Evolutionary conservation across 2,113 vertebrate genomes (phyloP).

Genomic region (Salvelinus alpinus): DNA sequence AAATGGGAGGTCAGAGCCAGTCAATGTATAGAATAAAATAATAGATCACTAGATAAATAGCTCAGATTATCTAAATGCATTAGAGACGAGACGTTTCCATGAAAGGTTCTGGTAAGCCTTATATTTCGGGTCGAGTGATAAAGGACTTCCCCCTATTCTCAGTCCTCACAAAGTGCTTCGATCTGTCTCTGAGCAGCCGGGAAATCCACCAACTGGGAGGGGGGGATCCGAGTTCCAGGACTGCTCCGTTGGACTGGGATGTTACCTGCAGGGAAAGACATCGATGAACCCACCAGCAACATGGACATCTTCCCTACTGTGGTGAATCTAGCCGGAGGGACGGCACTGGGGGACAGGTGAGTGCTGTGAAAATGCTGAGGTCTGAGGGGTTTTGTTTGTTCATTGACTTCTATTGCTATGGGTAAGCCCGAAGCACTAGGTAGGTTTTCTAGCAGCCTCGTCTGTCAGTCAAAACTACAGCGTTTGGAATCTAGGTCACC

Average conservation of each 20-base stretch:
- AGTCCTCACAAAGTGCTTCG: not conserved
- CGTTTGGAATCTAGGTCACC: constrained; percentile 27
- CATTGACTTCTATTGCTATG: too few relatives aligned
- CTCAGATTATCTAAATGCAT: too few relatives aligned
- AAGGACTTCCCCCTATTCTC: too few relatives aligned
- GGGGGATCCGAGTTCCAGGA: constrained; percentile 87
- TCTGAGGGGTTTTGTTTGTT: not conserved
- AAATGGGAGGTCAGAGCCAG: too few relatives aligned
- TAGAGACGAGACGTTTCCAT: too few relatives aligned
- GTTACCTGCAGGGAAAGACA: constrained; percentile 57
- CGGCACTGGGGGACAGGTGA: constrained; percentile 81
- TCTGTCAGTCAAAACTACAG: constrained; percentile 32
- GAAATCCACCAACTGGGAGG: constrained; percentile 90
- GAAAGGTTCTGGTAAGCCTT: too few relatives aligned
- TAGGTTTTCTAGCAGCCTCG: not conserved
- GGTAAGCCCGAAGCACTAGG: not conserved
- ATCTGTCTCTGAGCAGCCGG: constrained; percentile 72
- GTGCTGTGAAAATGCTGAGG: too few relatives aligned
- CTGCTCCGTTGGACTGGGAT: constrained; percentile 77
- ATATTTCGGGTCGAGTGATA: too few relatives aligned
- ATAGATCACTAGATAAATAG: constrained; percentile 29
- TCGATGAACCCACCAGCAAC: constrained; percentile 84
- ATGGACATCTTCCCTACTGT: constrained; percentile 89
- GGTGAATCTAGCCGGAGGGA: constrained; percentile 68
- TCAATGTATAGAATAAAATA: too few relatives aligned